Conservation (phyloP, 2,888 invertebrate genomes). For the Herminia tarsipennalis region DNA sequence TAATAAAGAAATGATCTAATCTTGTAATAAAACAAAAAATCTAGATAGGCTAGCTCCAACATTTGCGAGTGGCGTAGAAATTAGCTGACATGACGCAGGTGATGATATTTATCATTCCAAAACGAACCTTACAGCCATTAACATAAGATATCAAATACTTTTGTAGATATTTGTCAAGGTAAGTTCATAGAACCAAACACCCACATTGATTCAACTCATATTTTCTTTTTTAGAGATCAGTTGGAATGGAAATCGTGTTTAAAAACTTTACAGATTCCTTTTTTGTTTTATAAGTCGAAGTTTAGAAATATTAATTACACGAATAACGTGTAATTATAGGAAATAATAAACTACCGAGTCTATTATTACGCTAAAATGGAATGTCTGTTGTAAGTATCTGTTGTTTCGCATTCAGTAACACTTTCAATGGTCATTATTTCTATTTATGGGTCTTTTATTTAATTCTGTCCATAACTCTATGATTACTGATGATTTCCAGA, state of each 20-base stretch:
- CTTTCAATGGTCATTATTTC: no score
- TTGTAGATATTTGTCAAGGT: constrained; percentile 33
- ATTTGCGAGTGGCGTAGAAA: constrained; percentile 33
- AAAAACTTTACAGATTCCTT: no score
- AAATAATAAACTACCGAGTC: neutral
- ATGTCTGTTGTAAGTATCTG: neutral
- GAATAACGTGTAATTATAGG: neutral
- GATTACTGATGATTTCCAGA: no score
- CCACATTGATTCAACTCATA: constrained; percentile 59
- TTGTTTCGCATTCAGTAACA: no score
- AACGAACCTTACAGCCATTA: constrained; percentile 13
- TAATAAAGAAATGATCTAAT: constrained; percentile 40
- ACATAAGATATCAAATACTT: constrained; percentile 1
- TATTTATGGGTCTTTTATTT: no score
- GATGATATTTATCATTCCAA: constrained; percentile 9
- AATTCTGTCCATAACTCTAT: no score
- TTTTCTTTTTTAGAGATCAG: constrained; percentile 54
- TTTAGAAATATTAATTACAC: neutral
- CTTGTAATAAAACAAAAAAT: constrained; percentile 34
- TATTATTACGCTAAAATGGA: neutral
- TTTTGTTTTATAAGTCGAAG: no score
- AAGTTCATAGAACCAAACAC: constrained; percentile 71
- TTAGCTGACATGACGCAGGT: constrained; percentile 32
- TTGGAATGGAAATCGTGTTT: constrained; percentile 9
- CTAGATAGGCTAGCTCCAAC: constrained; percentile 35